These are phyloP conservation scores for Ganaspis sp. DNA, from an alignment of 1,140 invertebrate genomes.

Conservation along the genomic window DNA sequence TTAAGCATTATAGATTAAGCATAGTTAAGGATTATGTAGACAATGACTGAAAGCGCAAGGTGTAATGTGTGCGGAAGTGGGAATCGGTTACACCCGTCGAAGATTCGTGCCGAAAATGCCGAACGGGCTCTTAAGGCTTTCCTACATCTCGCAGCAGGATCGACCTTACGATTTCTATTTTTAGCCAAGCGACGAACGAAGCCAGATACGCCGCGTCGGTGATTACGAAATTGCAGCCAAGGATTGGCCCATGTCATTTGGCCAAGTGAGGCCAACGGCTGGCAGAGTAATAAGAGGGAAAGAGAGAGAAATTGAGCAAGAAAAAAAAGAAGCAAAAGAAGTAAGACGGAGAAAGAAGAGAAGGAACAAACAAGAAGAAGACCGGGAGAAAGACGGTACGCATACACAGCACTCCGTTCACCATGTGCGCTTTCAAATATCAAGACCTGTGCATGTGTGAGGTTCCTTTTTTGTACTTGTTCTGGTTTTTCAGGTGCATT, in stretches of 20 bases:
- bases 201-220: constrained; percentile 1
- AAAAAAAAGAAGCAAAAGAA: constrained; percentile 9
- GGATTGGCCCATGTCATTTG: constrained; percentile 12
- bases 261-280: background rate
- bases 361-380: constrained; percentile 14
- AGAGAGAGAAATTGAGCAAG: background rate
- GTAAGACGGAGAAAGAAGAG: background rate
- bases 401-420: background rate
- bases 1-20: too few relatives aligned
- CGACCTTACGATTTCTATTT: constrained; percentile 20
- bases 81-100: background rate
- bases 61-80: constrained; percentile 3
- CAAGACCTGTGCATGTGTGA: constrained; percentile 1
- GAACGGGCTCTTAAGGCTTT: constrained; percentile 1
- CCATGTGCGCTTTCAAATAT: constrained; percentile 10
- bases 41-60: background rate
- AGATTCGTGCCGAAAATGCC: constrained; percentile 22
- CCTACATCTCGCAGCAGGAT: constrained; percentile 1
- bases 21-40: background rate
- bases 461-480: constrained; percentile 37
- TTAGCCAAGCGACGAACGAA: constrained; percentile 20
- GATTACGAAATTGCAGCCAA: constrained; percentile 26
- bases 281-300: background rate
- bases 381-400: background rate
- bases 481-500: constrained; percentile 44